phyloP scores from a whole-genome alignment of 2,797 vertebrate genomes.

The Adelosebastes latens region DNA sequence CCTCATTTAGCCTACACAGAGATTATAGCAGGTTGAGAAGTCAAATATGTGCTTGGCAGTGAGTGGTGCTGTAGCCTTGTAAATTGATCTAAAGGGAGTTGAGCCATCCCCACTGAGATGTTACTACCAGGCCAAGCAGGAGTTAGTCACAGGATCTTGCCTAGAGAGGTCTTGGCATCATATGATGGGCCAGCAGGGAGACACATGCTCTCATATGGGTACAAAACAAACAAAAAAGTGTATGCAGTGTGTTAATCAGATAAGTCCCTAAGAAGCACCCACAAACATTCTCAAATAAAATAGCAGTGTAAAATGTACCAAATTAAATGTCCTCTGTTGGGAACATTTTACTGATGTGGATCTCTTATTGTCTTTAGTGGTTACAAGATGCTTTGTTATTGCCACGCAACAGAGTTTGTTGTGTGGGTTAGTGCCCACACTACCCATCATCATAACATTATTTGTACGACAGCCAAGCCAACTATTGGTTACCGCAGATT shows the following conservation, averaged over 20 bases:
- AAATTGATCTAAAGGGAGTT: constrained; percentile 26
- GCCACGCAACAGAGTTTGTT: background rate
- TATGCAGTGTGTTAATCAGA: constrained; percentile 55
- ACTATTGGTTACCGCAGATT: background rate
- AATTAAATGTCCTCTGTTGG: background rate
- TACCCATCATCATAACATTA: background rate
- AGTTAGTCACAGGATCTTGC: constrained; percentile 70
- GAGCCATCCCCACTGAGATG: constrained; percentile 16
- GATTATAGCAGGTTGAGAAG: constrained; percentile 25
- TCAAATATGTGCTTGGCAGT: background rate
- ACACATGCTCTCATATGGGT: constrained; percentile 25
- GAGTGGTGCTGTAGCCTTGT: background rate
- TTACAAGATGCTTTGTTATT: background rate
- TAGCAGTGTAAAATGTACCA: background rate
- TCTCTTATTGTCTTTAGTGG: background rate
- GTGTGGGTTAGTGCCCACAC: background rate
- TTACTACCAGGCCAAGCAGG: constrained; percentile 32
- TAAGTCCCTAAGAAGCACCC: constrained; percentile 18
- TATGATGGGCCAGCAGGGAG: constrained; percentile 60
- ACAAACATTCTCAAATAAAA: constrained; percentile 31
- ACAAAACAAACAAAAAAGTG: constrained; percentile 12
- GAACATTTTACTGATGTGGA: background rate
- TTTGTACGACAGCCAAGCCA: background rate
- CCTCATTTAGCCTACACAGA: constrained; percentile 10
- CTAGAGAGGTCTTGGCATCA: constrained; percentile 57